Percentiles rank a stretch among this genome's conserved stretches.
phyloP scores from a whole-genome alignment of 2,797 vertebrate species.

The Manis crassicaudata region DNA sequence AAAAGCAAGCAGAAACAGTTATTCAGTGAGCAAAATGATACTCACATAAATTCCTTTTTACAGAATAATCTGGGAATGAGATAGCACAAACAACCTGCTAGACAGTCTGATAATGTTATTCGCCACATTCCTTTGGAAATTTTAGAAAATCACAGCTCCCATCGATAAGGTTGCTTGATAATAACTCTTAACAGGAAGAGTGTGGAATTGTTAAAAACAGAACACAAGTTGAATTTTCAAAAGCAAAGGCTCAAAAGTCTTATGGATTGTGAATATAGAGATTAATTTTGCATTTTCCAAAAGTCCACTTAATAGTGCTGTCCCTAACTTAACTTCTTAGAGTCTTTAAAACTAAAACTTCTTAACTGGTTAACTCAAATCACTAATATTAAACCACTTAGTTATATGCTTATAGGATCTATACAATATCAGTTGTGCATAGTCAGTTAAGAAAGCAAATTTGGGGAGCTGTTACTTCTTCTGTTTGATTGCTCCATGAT shows the following conservation, averaged over 20 bases:
- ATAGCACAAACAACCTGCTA: neutral
- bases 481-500: neutral
- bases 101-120: conserved; percentile 58
- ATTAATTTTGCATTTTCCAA: conserved; percentile 8
- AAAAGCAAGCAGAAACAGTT: conserved; percentile 47
- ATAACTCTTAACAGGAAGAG: conserved; percentile 50
- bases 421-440: neutral
- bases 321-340: conserved; percentile 26
- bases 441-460: neutral
- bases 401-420: neutral
- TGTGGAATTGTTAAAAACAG: conserved; percentile 47
- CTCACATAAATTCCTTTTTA: conserved; percentile 29
- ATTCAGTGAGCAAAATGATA: conserved; percentile 23
- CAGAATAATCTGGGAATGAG: conserved; percentile 37
- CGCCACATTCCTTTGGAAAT: conserved; percentile 37
- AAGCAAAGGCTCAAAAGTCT: conserved; percentile 20
- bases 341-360: conserved; percentile 9
- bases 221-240: conserved; percentile 6
- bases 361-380: conserved; percentile 12
- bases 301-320: neutral
- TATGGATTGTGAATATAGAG: neutral
- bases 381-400: neutral
- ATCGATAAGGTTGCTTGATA: neutral
- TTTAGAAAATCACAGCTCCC: conserved; percentile 59
- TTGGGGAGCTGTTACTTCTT: neutral